These are phyloP conservation scores for Gobio gobio DNA, from an alignment of 2,113 vertebrate genomes.

Conservation along the genomic window DNA sequence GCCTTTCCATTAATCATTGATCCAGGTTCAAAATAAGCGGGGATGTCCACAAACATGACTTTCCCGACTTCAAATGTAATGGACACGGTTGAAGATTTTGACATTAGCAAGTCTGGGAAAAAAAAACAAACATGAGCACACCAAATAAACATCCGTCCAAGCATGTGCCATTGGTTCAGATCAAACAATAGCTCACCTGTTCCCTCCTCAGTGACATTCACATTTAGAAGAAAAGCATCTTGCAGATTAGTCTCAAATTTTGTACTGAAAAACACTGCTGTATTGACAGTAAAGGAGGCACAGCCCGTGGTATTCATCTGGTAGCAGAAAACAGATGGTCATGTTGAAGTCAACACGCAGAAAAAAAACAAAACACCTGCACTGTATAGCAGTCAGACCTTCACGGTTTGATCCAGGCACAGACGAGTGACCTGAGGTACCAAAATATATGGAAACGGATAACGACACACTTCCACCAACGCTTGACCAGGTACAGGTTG, in stretches of 20 bases:
- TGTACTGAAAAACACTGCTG: conserved; percentile 52
- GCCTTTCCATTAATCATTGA: conserved; percentile 65
- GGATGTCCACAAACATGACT: conserved; percentile 65
- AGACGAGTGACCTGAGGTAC: not conserved
- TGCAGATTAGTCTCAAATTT: not conserved
- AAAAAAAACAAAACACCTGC: not conserved
- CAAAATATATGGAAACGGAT: rapidly evolving
- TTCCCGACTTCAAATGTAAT: conserved; percentile 67
- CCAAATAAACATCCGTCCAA: no score
- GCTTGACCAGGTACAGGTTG: conserved; percentile 71
- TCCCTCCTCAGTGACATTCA: conserved; percentile 66
- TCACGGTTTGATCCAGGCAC: not conserved
- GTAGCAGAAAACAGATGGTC: not conserved
- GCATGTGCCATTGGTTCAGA: no score
- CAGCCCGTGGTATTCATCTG: not conserved
- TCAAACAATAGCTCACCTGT: conserved; percentile 61
- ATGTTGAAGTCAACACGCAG: not conserved
- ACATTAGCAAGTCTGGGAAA: not conserved
- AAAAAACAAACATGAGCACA: no score
- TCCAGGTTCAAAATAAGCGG: conserved; percentile 59
- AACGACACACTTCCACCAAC: conserved; percentile 50
- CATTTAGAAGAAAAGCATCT: not conserved
- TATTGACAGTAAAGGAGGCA: not conserved
- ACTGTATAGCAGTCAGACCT: not conserved
- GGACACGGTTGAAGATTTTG: rapidly evolving